Conservation (phyloP, 2,113 vertebrate species). For the Cyanoderma ruficeps region DNA sequence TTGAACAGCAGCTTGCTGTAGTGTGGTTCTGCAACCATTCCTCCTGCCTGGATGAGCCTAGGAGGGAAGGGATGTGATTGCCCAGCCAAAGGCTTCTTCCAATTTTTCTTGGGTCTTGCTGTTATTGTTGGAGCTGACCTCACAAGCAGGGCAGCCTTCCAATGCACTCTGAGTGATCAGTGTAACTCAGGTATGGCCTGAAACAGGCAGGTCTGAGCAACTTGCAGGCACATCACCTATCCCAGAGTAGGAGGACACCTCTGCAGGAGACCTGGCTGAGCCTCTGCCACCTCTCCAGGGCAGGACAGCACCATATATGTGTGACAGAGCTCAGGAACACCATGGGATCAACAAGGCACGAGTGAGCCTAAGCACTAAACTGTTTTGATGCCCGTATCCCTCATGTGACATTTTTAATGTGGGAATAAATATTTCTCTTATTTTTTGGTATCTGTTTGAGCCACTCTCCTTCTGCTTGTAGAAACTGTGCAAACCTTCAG, state of each 20-base stretch:
- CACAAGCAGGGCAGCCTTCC: not conserved
- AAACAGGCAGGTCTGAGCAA: accelerated
- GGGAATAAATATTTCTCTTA: not conserved
- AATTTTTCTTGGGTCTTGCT: not conserved
- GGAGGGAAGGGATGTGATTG: not conserved
- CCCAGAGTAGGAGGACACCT: not conserved
- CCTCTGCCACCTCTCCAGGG: not conserved
- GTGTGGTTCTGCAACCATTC: not conserved
- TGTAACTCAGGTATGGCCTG: not conserved
- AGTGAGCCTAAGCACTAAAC: not conserved
- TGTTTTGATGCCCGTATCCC: not conserved
- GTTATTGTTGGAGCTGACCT: not conserved
- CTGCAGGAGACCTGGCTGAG: not conserved
- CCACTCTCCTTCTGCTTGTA: not conserved
- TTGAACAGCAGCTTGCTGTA: not conserved
- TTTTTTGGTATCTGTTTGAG: not conserved
- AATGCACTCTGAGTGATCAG: accelerated
- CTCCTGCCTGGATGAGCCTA: not conserved
- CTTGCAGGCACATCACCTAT: accelerated
- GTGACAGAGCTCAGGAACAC: not conserved
- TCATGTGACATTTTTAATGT: not conserved
- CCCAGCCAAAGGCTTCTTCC: not conserved
- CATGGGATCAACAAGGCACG: not conserved
- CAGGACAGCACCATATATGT: not conserved
- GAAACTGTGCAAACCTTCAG: not conserved